A percentile compares a stretch with the other conserved stretches of the same genome.
Evolutionary conservation across 2,113 vertebrate genomes (phyloP).

Genomic region (Ameiurus melas): DNA sequence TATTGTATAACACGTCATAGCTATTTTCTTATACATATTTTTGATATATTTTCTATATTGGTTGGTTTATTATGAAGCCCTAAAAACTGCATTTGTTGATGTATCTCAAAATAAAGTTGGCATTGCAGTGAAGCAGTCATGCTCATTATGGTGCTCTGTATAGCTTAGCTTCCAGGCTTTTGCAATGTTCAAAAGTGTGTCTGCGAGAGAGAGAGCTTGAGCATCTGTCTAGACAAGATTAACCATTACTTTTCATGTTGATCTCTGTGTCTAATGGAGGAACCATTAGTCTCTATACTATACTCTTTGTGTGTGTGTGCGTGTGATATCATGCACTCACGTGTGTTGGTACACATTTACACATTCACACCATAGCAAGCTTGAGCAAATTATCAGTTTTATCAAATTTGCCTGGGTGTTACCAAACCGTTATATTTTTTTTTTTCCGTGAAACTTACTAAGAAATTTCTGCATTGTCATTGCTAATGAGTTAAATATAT

Average conservation of each 20-base stretch:
- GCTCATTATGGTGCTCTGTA: not conserved
- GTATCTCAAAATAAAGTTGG: not conserved
- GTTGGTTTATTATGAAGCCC: not conserved
- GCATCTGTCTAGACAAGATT: constrained; percentile 9
- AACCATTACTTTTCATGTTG: not conserved
- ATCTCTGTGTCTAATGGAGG: not conserved
- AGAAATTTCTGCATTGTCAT: not conserved
- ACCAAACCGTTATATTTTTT: not conserved
- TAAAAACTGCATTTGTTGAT: not conserved
- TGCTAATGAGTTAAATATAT: not conserved
- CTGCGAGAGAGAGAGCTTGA: not conserved
- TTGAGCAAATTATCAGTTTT: not conserved
- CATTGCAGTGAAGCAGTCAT: not conserved
- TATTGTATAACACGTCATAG: too few species aligned
- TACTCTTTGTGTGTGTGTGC: not conserved
- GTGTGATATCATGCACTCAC: accelerated
- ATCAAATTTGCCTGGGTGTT: not conserved
- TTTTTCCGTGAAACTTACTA: not conserved
- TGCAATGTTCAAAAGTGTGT: not conserved
- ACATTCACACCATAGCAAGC: not conserved
- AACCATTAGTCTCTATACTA: not conserved
- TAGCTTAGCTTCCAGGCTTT: not conserved
- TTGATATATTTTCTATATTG: too few species aligned
- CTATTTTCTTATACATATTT: too few species aligned
- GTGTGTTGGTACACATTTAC: not conserved